phyloP scores from a whole-genome alignment of 2,797 vertebrate genomes.

The Distichodus sexfasciatus region DNA sequence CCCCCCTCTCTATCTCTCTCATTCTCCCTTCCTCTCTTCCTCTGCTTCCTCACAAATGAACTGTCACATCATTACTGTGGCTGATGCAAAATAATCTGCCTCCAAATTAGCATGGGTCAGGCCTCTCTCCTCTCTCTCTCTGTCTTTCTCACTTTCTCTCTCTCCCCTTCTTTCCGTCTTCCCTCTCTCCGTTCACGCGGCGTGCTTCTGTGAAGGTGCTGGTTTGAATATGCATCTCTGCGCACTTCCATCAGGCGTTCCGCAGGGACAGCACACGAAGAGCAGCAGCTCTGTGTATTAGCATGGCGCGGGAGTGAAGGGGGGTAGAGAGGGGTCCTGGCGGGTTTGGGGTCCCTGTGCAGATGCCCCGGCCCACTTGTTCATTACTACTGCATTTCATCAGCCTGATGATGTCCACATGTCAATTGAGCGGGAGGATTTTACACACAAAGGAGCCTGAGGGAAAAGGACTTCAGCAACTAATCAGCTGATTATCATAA shows the following conservation, averaged over 20 bases:
- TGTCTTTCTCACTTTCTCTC: slow-evolving; percentile 5
- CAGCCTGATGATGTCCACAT: slow-evolving; percentile 99
- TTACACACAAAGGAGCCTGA: slow-evolving; percentile 99
- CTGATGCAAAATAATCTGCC: slow-evolving; percentile 99
- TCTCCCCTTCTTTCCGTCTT: not conserved
- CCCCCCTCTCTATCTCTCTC: slow-evolving; percentile 32
- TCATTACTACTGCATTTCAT: slow-evolving; percentile 99
- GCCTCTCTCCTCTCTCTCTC: slow-evolving; percentile 46
- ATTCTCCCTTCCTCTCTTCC: slow-evolving; percentile 75
- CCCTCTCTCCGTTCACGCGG: slow-evolving; percentile 52
- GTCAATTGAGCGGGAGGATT: slow-evolving; percentile 99
- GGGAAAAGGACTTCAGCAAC: slow-evolving; percentile 97
- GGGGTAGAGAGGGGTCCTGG: slow-evolving; percentile 88
- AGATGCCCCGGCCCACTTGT: slow-evolving; percentile 99
- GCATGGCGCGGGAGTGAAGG: slow-evolving; percentile 94
- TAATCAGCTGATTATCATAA: slow-evolving; percentile 99
- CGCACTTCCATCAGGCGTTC: slow-evolving; percentile 90
- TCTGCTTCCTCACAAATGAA: slow-evolving; percentile 98
- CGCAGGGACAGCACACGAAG: slow-evolving; percentile 90
- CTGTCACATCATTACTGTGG: slow-evolving; percentile 99
- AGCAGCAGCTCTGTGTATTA: slow-evolving; percentile 99
- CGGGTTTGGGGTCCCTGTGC: slow-evolving; percentile 88
- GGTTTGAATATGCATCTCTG: slow-evolving; percentile 99
- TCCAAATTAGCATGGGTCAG: slow-evolving; percentile 96
- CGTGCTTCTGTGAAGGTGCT: slow-evolving; percentile 83